Evolutionary conservation across 2,888 invertebrate species (phyloP), one percentile per base, ranked within the genome.

Genomic region (Osedax fenrisi): DNA sequence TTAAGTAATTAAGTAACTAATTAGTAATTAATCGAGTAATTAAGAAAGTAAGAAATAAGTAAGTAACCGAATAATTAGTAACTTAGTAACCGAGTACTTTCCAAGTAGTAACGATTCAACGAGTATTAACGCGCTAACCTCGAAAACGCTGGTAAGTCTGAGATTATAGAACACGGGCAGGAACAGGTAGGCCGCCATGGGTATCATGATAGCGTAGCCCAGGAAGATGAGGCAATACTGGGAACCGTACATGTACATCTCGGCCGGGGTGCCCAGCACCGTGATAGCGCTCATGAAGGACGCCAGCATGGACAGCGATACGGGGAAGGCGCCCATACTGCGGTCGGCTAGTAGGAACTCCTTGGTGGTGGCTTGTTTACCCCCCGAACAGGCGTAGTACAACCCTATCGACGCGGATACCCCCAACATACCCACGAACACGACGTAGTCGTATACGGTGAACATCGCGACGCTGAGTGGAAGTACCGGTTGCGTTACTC

Each of bases 211-310:
- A 0, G 81, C 56, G 75, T 83, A 83, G 1, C 70, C 75, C 13
- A 82, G 27, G 0, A 81, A 80, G 21, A 82, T 82, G 77, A 80
- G 80, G 76, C 77, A 78, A 75, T 82, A 83, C 80, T 82, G 81
- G n/a, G 82, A 81, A 5, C 82, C 81, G 74, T 80, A 83, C 75
- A 80, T 79, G 77, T 84, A 84, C 79, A 83, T 81, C 78, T 84
- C 84, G 3, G 81, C 81, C 23, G 83, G 83, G 2, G 81, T 81
- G 3, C 83, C 83, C 26, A 83, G 80, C 62, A 83, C 74, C 27
- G 82, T 82, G 23, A 83, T 82, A 67, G 83, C 83, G n/a, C 81
- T 81, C 82, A 83, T 82, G 76, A 83, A 83, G 74, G 82, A 82
- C n/a, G 82, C 83, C 64, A 83, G 77, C 72, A 83, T 78, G 10